These are phyloP conservation scores for Sarcophaga variegata DNA, from an alignment of 2,888 invertebrate genomes.

Conservation along the genomic window DNA sequence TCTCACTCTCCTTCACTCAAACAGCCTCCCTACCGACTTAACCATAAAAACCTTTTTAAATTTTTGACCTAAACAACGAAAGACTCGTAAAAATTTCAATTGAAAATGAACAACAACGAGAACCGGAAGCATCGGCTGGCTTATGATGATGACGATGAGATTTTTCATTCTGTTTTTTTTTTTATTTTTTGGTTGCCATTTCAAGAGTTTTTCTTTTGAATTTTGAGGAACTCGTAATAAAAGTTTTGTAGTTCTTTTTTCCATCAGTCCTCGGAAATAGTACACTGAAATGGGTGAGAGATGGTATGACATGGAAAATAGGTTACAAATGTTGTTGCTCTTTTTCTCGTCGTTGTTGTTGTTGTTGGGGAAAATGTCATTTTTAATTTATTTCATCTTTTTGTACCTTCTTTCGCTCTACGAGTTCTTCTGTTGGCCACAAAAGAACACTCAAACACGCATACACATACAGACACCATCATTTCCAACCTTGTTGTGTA, in stretches of 20 bases:
- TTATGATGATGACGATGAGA: conserved; percentile 6
- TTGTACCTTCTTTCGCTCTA: conserved; percentile 11
- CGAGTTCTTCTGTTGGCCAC: not conserved
- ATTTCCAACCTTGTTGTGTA: conserved; percentile 27
- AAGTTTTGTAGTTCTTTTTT: not conserved
- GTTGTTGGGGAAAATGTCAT: conserved; percentile 45
- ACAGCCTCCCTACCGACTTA: not conserved
- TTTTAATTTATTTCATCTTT: conserved; percentile 61
- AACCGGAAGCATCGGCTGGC: not conserved
- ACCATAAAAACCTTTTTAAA: conserved; percentile 37
- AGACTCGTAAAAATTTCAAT: not conserved
- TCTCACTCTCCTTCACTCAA: too few relatives aligned
- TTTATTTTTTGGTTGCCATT: conserved; percentile 17
- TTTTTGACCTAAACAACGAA: conserved; percentile 44
- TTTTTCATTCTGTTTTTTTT: not conserved
- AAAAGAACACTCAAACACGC: not conserved
- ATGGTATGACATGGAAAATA: conserved; percentile 56
- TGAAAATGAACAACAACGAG: not conserved
- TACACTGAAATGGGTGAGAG: not conserved
- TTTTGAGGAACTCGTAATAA: not conserved
- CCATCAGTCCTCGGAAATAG: too few relatives aligned
- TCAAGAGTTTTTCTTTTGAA: conserved; percentile 23
- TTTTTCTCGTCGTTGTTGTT: not conserved
- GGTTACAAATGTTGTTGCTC: conserved; percentile 60
- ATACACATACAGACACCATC: conserved; percentile 7